Evolutionary conservation across 35 echinoderm and acorn worm species (phyloP).

Genomic region (Strongylocentrotus purpuratus): DNA sequence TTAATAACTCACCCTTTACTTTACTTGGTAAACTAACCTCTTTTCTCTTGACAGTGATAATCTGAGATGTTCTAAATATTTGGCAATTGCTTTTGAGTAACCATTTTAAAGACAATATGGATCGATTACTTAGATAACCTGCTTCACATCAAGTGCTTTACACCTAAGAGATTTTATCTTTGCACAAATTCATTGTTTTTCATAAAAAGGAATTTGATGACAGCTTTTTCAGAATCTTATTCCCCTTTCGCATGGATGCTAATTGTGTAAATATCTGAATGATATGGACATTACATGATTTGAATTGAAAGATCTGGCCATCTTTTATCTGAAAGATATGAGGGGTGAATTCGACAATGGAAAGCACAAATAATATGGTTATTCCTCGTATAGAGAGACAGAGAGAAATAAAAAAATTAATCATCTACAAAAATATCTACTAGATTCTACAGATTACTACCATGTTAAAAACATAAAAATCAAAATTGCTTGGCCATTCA

Average conservation of each 20-base stretch:
- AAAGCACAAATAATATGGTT: neutral
- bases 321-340: conserved; percentile 10
- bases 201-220: neutral
- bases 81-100: neutral
- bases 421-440: conserved; percentile 9
- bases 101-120: neutral
- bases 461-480: neutral
- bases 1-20: too few relatives aligned
- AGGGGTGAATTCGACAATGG: neutral
- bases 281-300: neutral
- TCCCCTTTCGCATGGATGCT: neutral
- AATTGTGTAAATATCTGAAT: neutral
- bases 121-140: neutral
- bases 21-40: neutral
- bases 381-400: neutral
- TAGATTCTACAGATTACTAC: neutral
- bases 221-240: neutral
- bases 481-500: neutral
- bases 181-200: too few relatives aligned
- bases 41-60: neutral
- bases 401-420: neutral
- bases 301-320: conserved; percentile 11
- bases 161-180: too few relatives aligned
- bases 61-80: neutral
- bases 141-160: neutral